Base-by-base conservation (phyloP, 2,888 invertebrate species). In the Pollenia labialis region DNA sequence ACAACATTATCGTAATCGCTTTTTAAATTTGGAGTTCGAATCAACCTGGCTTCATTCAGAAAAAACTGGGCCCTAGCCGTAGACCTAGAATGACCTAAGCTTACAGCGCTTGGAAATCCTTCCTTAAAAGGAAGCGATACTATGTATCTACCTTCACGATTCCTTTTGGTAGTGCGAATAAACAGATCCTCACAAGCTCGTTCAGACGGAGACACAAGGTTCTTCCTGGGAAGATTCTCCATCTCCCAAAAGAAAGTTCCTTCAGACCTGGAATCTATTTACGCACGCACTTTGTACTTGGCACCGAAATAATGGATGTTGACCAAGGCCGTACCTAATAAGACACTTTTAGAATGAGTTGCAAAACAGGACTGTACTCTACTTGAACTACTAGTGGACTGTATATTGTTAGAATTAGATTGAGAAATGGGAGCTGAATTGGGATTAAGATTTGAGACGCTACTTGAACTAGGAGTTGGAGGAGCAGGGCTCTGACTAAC, bases 231-330 rank as follows among this genome's bases (percentile, higher is more conserved):
- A 54, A 62, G 77, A 42, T 68, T 52, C 56, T 77, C 66, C 66
- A 81, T 77, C 66, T 56, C 56, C 56, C 56, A 60, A 11, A 54
- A 54, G 12, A 88, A 85, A 0, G 81, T 86, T 4, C 56, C 81
- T 14, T 87, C 85, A 11, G 81, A 86, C 1, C 87, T 79, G 0
- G 85, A 81, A 32, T 87, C 83, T 40, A 87, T 80, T n/a, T 87
- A 16, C 3, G 87, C 81, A 1, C 81, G 62, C 4, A 74, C 81
- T 42, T 56, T 66, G 52, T 77, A 83, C 0, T 4, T 60, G 2
- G n/a, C 32, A 1, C 69, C 58, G 16, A n/a, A n/a, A 56, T 88
- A 76, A 10, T 32, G 50, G 11, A 88, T 75, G 10, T 81, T 14
- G 10, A 88, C 32, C 8, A 81, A 44, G 0, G 81, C 81, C 2